Conservation (phyloP, 2,888 invertebrate species). For the Pristionchus entomophagus region DNA sequence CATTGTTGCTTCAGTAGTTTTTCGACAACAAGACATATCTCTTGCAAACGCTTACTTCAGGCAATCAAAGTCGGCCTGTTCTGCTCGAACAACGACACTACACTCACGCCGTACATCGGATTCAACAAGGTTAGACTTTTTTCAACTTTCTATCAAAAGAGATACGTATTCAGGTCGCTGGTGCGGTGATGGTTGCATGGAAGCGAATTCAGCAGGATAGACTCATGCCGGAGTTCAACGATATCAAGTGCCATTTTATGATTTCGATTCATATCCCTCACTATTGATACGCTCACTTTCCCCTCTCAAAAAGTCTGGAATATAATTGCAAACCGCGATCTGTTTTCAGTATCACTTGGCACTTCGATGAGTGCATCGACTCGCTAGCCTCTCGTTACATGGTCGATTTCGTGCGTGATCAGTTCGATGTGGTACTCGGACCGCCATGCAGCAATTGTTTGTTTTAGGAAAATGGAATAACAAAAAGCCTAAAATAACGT, state of each 20-base stretch:
- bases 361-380: constrained; percentile 56
- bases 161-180: not conserved
- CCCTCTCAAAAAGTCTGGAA: no score
- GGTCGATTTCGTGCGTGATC: constrained; percentile 53
- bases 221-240: constrained; percentile 42
- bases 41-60: no score
- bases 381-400: constrained; percentile 53
- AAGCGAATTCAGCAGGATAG: constrained; percentile 17
- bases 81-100: constrained; percentile 5
- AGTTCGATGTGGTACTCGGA: constrained; percentile 60
- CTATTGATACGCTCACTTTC: not conserved
- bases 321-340: no score
- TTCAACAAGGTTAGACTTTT: constrained; percentile 9
- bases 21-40: no score
- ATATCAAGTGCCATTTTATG: not conserved
- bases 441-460: constrained; percentile 59
- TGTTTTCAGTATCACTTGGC: constrained; percentile 54
- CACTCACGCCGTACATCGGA: constrained; percentile 23
- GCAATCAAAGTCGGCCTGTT: constrained; percentile 17
- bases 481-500: no score
- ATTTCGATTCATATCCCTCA: not conserved
- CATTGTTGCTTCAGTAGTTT: no score
- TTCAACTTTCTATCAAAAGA: no score
- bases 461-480: no score
- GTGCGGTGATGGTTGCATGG: constrained; percentile 36